Evolutionary conservation across 2,888 invertebrate genomes (phyloP), one percentile per base, ranked within the genome.

Genomic region (Drosophila gaucha): DNA sequence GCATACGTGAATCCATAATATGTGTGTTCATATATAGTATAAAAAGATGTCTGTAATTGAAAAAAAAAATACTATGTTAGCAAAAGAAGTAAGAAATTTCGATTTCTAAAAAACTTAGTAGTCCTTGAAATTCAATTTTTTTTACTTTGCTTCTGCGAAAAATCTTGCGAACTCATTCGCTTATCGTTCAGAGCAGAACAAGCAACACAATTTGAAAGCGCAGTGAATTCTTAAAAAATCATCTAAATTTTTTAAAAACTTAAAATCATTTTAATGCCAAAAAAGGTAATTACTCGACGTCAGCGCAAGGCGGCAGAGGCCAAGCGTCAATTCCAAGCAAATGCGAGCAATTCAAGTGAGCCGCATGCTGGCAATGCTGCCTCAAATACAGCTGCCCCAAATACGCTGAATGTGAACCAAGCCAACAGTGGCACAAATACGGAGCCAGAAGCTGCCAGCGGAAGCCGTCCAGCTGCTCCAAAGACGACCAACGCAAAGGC

Each of bases 1-100:
- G 82, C 80, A 91, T 84, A 54, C 89, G 85, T 49, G 91, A 91
- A 80, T 91, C 91, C 92, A 91, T 91, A 60, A 55, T 55, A 14
- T 35, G 31, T 41, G 52, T 39, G 46, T 66, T 20, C 44, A 44
- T 39, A 20, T 20, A 52, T n/a, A 22, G 2, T 22, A n/a, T n/a
- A n/a, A n/a, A n/a, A 28, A 24, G 24, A 12, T 14, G 14, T 56
- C 65, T 66, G 39, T 22, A 65, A 54, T 28, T n/a, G 3, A 3
- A 33, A 44, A 8, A 10, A 6, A 0, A n/a, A 26, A 9, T 10
- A 12, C 3, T 31, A 14, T n/a, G 33, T 14, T 33, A 22, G 18
- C 2, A 20, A 38, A n/a, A 20, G 2, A 5, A 22, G 39, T n/a
- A n/a, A n/a, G n/a, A n/a, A n/a, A n/a, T n/a, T n/a, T n/a, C n/a